Base-by-base conservation (phyloP, 2,888 invertebrate genomes). In the Seira musarum region DNA sequence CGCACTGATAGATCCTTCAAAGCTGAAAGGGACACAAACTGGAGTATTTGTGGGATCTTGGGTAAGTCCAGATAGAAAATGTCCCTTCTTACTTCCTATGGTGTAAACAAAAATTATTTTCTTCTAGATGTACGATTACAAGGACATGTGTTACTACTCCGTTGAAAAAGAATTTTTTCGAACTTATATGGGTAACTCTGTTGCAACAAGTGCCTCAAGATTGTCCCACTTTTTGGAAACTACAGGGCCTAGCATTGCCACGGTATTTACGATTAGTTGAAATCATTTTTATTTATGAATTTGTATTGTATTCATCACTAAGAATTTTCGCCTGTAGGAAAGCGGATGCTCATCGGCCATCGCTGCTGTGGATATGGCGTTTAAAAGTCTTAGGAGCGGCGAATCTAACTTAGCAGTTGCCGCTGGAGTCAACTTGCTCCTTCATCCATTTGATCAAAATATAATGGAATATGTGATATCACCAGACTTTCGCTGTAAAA, bases 301-400 rank as follows among this genome's bases (percentile, higher is more conserved):
- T n/a, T n/a, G n/a, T n/a, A 13, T 13, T 40, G 13, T 8, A 8
- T 40, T 40, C 8, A n/a, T n/a, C n/a, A n/a, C 6, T n/a, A 6
- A 13, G 6, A 57, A 57, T 10, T 13, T 57, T 57, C n/a, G 6
- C 5, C 57, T n/a, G n/a, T n/a, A 67, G 6, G 83, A 83, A 40
- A 64, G 64, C 15, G 84, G 83, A 3, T 84, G 84, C 53, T 82
- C 82, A 0, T 80, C 83, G 1, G 80, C 84, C 17, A 78, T 84
- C 25, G 82, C 80, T 2, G 82, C 82, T 10, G 69, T 84, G 2
- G 72, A 84, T 61, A 65, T 82, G 76, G 84, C 83, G 1, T 76
- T 76, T 49, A 78, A 82, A 60, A 80, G 79, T 46, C 60, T 84
- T 25, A 63, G 81, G 22, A 63, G 49, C 22, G 73, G 76, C 13